Evolutionary conservation across 2,113 vertebrate genomes (phyloP), one percentile per base, ranked within the genome.

Genomic region (Cyanistes caeruleus): DNA sequence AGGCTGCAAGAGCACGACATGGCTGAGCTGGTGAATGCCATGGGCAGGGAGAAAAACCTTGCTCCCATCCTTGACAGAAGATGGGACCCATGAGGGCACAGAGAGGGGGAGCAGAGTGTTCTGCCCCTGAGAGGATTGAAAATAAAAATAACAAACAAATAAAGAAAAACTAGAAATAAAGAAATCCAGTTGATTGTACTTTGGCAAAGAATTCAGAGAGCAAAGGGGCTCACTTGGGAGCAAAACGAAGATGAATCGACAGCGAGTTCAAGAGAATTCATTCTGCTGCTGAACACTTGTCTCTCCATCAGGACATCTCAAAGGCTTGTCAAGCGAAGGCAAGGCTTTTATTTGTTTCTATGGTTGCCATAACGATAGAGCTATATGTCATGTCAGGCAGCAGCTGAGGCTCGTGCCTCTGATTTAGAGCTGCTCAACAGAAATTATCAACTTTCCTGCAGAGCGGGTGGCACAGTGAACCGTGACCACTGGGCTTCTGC

Each of bases 321-420:
- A 96, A 97, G 94, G 90, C 96, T 95, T 97, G 97, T 96, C 97
- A 98, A 92, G 95, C 5, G 1, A 84, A 95, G 93, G 95, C 73
- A 64, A 93, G 25, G 94, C 95, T 98, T 98, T 97, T 98, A 97
- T 97, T 95, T 73, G 18, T 92, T 94, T 95, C 96, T 91, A 1
- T 87, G 96, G 97, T 98, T 98, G 96, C 97, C 97, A 98, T 98
- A 97, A 98, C 65, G 16, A 98, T 95, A 91, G 93, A 98, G 95
- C 96, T 96, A 89, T 96, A 97, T 98, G 98, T 98, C 98, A 97
- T 81, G 94, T 96, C 97, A 96, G 92, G 91, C 49, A 3, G 81
- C 96, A 87, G 95, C 97, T 97, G 94, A 97, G 96, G 82, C 75
- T 91, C 74, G 16, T 48, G 27, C 81, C 83, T 89, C 89, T 97